phyloP scores from a whole-genome alignment of 37 sponge, comb jelly and placozoan species.

The Spongilla lacustris region DNA sequence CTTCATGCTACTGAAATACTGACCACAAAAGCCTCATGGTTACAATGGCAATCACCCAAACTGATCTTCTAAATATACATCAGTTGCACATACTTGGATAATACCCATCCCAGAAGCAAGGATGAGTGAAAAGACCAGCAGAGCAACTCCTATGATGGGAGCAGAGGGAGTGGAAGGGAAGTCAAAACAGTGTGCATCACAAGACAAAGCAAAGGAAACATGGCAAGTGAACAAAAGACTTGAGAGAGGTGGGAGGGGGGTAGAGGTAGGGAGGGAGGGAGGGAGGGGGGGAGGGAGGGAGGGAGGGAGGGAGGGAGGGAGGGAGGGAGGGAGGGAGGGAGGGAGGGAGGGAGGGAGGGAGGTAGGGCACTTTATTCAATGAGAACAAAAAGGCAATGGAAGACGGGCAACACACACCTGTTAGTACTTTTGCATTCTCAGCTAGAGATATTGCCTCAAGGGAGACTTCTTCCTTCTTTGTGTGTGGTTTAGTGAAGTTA shows the following conservation, averaged over 20 bases:
- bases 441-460: no score
- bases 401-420: neutral
- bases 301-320: conserved; percentile 21
- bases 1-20: no score
- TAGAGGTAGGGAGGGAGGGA: conserved; percentile 31
- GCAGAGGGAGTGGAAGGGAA: neutral
- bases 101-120: neutral
- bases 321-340: neutral
- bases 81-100: neutral
- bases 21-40: no score
- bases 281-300: conserved; percentile 34
- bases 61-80: neutral
- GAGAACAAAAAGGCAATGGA: neutral
- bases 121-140: neutral
- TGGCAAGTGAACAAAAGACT: no score
- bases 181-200: no score
- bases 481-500: no score
- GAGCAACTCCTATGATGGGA: neutral
- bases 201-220: no score
- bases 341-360: conserved; percentile 14
- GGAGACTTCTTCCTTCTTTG: no score
- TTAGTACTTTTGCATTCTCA: neutral
- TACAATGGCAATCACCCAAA: neutral
- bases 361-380: neutral
- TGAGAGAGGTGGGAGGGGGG: conserved; percentile 5